A percentile compares a stretch with the other conserved stretches of the same genome.
Evolutionary conservation across 2,888 invertebrate species (phyloP).

Genomic region (Sarcophaga rosellei): DNA sequence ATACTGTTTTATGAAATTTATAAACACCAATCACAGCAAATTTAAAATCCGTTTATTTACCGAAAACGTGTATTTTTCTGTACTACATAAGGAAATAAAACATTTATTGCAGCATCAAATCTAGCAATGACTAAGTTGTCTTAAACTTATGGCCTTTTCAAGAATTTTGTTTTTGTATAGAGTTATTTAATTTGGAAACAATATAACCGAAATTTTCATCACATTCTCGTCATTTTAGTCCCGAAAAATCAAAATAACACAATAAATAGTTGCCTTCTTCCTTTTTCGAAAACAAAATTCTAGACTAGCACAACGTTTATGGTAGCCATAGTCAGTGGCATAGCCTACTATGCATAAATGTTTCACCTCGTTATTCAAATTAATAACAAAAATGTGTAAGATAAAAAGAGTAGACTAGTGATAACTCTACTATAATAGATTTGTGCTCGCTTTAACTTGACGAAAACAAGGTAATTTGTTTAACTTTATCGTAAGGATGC

Average conservation of each 20-base stretch:
- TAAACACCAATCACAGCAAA: not conserved
- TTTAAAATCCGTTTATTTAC: not conserved
- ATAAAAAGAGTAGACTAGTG: not conserved
- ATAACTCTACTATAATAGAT: too few species aligned
- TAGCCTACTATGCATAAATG: constrained; percentile 39
- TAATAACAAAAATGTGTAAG: constrained; percentile 2
- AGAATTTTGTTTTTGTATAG: constrained; percentile 7
- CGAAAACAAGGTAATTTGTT: too few species aligned
- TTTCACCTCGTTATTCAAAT: constrained; percentile 36
- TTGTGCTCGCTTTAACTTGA: too few species aligned
- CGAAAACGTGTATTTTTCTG: not conserved
- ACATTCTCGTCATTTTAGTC: constrained; percentile 41
- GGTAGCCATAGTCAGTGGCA: constrained; percentile 56
- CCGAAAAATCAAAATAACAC: constrained; percentile 43
- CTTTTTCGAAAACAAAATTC: constrained; percentile 41
- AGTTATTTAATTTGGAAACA: constrained; percentile 23
- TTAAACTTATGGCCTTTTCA: constrained; percentile 16
- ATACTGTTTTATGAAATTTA: too few species aligned
- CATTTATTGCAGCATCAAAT: constrained; percentile 18
- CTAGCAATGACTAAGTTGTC: constrained; percentile 39
- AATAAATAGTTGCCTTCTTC: not conserved
- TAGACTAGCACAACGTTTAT: constrained; percentile 54
- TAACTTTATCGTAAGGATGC: too few species aligned
- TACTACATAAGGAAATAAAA: not conserved
- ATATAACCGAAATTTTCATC: constrained; percentile 32